Conservation (phyloP, 2,888 invertebrate genomes). For the Zeuzera pyrina region DNA sequence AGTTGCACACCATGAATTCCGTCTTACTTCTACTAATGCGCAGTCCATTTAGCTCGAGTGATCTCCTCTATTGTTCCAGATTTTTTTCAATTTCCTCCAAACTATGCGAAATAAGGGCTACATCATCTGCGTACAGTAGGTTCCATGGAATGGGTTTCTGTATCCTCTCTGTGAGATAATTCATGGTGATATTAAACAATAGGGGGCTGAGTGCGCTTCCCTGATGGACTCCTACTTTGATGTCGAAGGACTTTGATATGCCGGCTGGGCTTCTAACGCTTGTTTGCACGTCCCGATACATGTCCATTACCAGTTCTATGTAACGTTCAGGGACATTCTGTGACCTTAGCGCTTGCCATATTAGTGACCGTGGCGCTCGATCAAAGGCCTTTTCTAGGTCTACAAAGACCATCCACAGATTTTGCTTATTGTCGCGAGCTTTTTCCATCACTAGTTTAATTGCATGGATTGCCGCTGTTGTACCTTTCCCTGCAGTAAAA, state of each 20-base stretch:
- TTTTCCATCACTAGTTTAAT: no score
- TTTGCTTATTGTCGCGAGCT: no score
- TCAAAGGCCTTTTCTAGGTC: no score
- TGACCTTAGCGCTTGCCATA: background rate
- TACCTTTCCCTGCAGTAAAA: no score
- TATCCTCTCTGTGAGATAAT: constrained; percentile 3
- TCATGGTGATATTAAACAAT: constrained; percentile 7
- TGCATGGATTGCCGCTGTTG: no score
- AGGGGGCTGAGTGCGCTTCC: constrained; percentile 10
- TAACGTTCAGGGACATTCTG: background rate
- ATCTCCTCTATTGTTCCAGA: background rate
- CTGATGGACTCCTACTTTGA: constrained; percentile 11
- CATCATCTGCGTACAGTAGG: no score
- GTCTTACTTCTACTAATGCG: no score
- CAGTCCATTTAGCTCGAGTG: no score
- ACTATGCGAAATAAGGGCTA: no score
- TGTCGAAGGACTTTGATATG: constrained; percentile 1
- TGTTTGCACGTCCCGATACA: background rate
- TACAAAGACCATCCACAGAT: constrained; percentile 1
- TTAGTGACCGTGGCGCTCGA: background rate
- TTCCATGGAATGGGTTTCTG: constrained; percentile 6
- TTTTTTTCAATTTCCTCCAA: no score
- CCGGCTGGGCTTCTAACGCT: constrained; percentile 5
- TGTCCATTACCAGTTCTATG: background rate
- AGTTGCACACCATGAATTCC: no score